Percentiles rank a stretch among this genome's conserved stretches.
Evolutionary conservation across 2,888 invertebrate genomes (phyloP).

Genomic region (Oxyteleia sp.): DNA sequence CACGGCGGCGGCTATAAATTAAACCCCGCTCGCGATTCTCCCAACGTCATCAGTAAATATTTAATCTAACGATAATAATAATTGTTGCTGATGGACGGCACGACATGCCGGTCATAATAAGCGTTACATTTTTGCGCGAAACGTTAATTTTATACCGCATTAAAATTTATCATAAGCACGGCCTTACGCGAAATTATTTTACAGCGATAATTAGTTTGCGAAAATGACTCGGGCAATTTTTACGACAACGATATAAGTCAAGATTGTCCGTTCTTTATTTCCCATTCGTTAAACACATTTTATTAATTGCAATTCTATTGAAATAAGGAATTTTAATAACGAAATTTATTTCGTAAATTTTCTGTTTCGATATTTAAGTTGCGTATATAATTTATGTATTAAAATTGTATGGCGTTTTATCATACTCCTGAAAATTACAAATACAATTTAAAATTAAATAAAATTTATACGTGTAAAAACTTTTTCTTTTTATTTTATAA

Average conservation of each 20-base stretch:
- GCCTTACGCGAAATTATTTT: conserved; percentile 15
- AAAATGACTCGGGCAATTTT: conserved; percentile 17
- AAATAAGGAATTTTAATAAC: too few species aligned
- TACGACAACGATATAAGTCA: background rate
- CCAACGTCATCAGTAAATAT: conserved; percentile 56
- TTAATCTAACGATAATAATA: conserved; percentile 56
- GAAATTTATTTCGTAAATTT: too few species aligned
- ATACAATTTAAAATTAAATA: too few species aligned
- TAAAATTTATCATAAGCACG: conserved; percentile 31
- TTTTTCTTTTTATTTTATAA: too few species aligned
- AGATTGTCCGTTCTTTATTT: too few species aligned
- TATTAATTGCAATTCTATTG: background rate
- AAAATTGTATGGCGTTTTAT: too few species aligned
- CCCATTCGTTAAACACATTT: background rate
- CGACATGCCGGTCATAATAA: conserved; percentile 43
- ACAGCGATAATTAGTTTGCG: conserved; percentile 18
- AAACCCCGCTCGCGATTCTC: conserved; percentile 1
- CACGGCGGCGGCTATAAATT: conserved; percentile 27
- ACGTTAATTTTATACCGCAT: conserved; percentile 4
- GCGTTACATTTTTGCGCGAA: conserved; percentile 32
- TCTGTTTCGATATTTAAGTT: too few species aligned
- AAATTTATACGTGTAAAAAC: too few species aligned
- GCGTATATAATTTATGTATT: too few species aligned
- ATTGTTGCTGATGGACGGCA: conserved; percentile 29
- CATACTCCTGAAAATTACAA: too few species aligned